Percentiles rank a stretch among this genome's conserved stretches.
Conservation (phyloP, 2,797 vertebrate genomes). For the Podarcis lilfordi region DNA sequence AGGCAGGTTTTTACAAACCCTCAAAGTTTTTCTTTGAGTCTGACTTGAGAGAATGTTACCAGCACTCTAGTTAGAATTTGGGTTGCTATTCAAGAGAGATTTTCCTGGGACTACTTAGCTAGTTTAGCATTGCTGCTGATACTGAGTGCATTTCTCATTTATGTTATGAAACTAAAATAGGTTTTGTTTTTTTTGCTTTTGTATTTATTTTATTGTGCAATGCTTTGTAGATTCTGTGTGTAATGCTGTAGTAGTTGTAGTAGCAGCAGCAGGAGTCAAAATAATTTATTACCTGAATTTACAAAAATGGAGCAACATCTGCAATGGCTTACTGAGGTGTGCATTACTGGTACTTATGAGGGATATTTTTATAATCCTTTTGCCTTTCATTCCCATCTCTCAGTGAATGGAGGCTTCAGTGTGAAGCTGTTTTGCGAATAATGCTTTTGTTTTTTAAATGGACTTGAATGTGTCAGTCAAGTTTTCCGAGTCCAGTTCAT, state of each 20-base stretch:
- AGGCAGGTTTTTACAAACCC: not conserved
- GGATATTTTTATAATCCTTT: not conserved
- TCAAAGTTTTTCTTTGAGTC: not conserved
- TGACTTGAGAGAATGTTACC: not conserved
- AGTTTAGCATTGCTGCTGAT: not conserved
- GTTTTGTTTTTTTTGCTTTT: not conserved
- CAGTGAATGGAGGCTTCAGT: not conserved
- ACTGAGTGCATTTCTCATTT: not conserved
- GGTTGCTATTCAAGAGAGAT: not conserved
- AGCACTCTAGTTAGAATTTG: not conserved
- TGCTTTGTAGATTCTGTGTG: not conserved
- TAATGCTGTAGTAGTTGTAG: not conserved
- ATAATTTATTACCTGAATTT: not conserved
- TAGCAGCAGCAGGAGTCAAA: not conserved
- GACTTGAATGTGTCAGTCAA: not conserved
- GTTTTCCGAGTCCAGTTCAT: not conserved
- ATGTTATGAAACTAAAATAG: not conserved
- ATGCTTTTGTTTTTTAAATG: not conserved
- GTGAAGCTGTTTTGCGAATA: not conserved
- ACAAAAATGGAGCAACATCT: not conserved
- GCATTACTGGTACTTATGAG: not conserved
- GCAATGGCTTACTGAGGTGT: not conserved
- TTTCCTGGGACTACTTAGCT: not conserved
- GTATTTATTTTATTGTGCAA: not conserved
- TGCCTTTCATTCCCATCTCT: not conserved